Conservation (phyloP, 23 tunicate species). For the Botrylloides violaceus region DNA sequence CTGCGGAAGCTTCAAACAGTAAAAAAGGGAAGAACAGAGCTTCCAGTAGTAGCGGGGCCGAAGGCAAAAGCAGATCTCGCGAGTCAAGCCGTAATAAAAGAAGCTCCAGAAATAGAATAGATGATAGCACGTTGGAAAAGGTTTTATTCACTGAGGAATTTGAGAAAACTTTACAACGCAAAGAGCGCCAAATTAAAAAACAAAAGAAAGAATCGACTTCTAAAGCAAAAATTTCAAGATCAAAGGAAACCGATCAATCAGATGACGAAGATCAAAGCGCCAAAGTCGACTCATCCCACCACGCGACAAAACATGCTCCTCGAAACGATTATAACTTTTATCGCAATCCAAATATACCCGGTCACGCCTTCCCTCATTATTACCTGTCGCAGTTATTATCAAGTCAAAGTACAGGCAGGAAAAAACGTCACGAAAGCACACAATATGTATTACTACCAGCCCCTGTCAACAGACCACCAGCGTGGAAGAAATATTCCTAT, state of each 20-base stretch:
- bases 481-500: neutral
- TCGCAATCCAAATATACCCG: slow-evolving; percentile 9
- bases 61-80: neutral
- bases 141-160: slow-evolving; percentile 5
- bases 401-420: neutral
- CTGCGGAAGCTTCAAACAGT: neutral
- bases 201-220: neutral
- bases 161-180: neutral
- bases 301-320: neutral
- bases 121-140: neutral
- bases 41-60: neutral
- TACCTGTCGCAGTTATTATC: slow-evolving; percentile 13
- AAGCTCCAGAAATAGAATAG: neutral
- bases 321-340: slow-evolving; percentile 16
- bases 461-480: slow-evolving; percentile 2
- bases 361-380: slow-evolving; percentile 24
- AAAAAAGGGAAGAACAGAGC: neutral
- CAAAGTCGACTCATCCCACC: neutral
- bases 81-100: neutral
- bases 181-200: neutral
- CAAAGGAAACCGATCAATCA: neutral
- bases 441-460: slow-evolving; percentile 5
- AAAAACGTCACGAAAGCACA: neutral
- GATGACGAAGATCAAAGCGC: neutral
- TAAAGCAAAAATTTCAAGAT: neutral